Conservation (phyloP, 1,140 invertebrate species). For the Bombus superbus region DNA sequence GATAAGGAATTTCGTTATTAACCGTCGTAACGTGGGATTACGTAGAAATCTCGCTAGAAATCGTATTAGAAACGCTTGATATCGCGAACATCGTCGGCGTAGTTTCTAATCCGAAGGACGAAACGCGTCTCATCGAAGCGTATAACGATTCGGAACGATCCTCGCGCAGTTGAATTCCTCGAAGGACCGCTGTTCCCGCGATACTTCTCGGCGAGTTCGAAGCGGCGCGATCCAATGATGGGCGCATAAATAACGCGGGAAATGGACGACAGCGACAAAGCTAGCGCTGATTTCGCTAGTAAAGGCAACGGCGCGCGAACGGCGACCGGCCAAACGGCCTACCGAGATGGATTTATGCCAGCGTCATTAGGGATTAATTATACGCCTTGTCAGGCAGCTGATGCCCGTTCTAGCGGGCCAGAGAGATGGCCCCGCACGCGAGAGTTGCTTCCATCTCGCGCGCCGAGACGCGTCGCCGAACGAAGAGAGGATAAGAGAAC, state of each 20-base stretch:
- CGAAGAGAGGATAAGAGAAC: constrained; percentile 1
- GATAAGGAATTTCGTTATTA: neutral
- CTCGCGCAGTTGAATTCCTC: neutral
- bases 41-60: neutral
- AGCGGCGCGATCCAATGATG: constrained; percentile 62
- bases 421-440: constrained; percentile 60
- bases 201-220: neutral
- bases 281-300: constrained; percentile 74
- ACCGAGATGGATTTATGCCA: constrained; percentile 78
- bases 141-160: neutral
- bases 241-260: constrained; percentile 75
- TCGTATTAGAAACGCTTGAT: neutral
- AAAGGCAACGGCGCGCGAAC: constrained; percentile 66
- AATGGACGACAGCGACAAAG: constrained; percentile 76
- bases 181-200: neutral
- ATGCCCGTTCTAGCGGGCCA: constrained; percentile 69
- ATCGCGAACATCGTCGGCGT: neutral
- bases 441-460: constrained; percentile 58
- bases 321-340: constrained; percentile 64
- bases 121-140: neutral
- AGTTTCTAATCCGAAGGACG: neutral
- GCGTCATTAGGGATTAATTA: constrained; percentile 80
- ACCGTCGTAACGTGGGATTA: neutral
- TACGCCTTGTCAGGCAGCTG: constrained; percentile 79
- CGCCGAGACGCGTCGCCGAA: neutral